These are phyloP conservation scores for Sympetrum striolatum DNA, from an alignment of 2,888 invertebrate species.

Conservation along the genomic window DNA sequence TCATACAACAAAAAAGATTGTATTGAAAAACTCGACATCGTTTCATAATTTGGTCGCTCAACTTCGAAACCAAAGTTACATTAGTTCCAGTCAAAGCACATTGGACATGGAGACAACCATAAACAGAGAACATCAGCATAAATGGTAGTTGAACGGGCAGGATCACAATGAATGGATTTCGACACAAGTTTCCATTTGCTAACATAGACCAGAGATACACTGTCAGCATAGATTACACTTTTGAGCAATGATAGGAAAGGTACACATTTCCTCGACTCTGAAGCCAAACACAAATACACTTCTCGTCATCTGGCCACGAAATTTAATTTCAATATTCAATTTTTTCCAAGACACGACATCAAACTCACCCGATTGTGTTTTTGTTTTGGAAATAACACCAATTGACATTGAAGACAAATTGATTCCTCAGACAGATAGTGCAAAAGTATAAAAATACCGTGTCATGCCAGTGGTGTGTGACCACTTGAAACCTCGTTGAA, in stretches of 20 bases:
- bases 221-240: neutral
- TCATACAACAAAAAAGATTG: neutral
- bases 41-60: neutral
- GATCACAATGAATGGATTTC: too few relatives aligned
- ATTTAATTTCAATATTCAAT: neutral
- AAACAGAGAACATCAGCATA: neutral
- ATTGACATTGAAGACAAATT: neutral
- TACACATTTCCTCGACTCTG: neutral
- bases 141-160: neutral
- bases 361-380: neutral
- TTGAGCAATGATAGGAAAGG: neutral
- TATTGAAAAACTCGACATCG: neutral
- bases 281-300: neutral
- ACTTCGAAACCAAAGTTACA: neutral
- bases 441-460: conserved; percentile 29
- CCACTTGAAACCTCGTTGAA: neutral
- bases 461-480: neutral
- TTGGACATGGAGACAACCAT: neutral
- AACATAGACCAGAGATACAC: neutral
- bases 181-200: neutral
- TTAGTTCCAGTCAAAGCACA: neutral
- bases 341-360: neutral
- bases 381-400: neutral
- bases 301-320: neutral
- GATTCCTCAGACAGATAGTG: neutral